Percentiles rank a stretch among this genome's conserved stretches.
phyloP scores from a whole-genome alignment of 2,888 invertebrate genomes.

The Caenorhabditis sulstoni region DNA sequence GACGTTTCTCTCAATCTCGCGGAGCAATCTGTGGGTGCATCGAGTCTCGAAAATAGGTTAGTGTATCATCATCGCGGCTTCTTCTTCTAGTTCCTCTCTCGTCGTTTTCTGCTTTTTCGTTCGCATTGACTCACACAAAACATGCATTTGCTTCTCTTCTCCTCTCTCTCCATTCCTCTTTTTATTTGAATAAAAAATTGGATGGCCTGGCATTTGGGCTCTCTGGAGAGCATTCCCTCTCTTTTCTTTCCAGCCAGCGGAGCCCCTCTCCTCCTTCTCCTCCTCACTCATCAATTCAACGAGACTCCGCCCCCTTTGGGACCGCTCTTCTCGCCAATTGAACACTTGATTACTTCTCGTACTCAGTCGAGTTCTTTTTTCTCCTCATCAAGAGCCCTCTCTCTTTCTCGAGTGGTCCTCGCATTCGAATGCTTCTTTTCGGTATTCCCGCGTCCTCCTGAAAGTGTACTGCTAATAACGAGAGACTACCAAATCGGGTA shows the following conservation, averaged over 20 bases:
- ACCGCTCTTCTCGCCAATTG: background rate
- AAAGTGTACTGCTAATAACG: too few species aligned
- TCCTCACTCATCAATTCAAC: background rate
- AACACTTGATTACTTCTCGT: slow-evolving; percentile 32
- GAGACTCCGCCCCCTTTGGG: too few species aligned
- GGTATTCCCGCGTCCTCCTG: background rate
- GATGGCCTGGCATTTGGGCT: slow-evolving; percentile 36
- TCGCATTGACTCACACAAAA: slow-evolving; percentile 23
- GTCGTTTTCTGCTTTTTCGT: slow-evolving; percentile 16
- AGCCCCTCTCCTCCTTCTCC: slow-evolving; percentile 2
- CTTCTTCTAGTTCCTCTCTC: background rate
- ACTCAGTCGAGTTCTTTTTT: background rate
- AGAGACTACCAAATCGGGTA: too few species aligned
- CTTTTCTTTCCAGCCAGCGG: slow-evolving; percentile 2
- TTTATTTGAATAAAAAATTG: slow-evolving; percentile 60
- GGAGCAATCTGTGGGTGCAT: too few species aligned
- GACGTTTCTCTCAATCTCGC: too few species aligned
- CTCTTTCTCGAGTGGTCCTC: slow-evolving; percentile 5
- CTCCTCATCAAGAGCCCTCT: slow-evolving; percentile 4
- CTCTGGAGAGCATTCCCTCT: too few species aligned
- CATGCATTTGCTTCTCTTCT: slow-evolving; percentile 37
- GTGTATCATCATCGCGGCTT: background rate
- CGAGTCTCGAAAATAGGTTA: too few species aligned
- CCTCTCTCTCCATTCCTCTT: slow-evolving; percentile 26
- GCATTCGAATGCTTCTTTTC: background rate